phyloP scores from a whole-genome alignment of 1,140 invertebrate species.

The Leucophenga varia region DNA sequence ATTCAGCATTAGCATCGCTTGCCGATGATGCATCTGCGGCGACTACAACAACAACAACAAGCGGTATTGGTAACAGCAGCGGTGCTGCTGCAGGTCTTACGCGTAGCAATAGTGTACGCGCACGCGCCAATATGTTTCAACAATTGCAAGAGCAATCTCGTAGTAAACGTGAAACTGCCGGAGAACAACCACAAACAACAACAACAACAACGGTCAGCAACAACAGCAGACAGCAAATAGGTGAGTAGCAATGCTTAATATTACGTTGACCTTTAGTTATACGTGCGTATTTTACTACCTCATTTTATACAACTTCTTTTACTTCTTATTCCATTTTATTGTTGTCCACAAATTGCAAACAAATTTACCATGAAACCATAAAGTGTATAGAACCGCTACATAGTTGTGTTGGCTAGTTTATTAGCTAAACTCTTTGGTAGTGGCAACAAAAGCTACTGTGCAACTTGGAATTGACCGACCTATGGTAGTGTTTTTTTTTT shows the following conservation, averaged over 20 bases:
- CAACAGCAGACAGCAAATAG: no score
- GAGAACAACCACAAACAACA: constrained; percentile 17
- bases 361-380: constrained; percentile 40
- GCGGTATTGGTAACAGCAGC: constrained; percentile 29
- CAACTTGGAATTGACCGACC: no score
- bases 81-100: constrained; percentile 56
- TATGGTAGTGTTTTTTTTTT: neutral
- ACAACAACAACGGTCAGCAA: no score
- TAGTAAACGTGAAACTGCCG: constrained; percentile 18
- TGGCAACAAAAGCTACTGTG: no score
- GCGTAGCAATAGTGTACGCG: constrained; percentile 64
- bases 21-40: constrained; percentile 15
- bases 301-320: no score
- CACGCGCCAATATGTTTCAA: constrained; percentile 64
- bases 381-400: constrained; percentile 20
- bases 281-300: no score
- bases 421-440: no score
- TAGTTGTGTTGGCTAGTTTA: neutral
- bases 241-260: constrained; percentile 23
- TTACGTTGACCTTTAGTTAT: no score
- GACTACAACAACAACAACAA: constrained; percentile 16
- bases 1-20: constrained; percentile 34
- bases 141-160: constrained; percentile 61
- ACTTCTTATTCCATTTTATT: no score
- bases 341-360: no score